Percentiles rank a stretch among this genome's conserved stretches.
These are phyloP conservation scores for Geotrypetes seraphini DNA, from an alignment of 2,797 vertebrate species.

Conservation along the genomic window DNA sequence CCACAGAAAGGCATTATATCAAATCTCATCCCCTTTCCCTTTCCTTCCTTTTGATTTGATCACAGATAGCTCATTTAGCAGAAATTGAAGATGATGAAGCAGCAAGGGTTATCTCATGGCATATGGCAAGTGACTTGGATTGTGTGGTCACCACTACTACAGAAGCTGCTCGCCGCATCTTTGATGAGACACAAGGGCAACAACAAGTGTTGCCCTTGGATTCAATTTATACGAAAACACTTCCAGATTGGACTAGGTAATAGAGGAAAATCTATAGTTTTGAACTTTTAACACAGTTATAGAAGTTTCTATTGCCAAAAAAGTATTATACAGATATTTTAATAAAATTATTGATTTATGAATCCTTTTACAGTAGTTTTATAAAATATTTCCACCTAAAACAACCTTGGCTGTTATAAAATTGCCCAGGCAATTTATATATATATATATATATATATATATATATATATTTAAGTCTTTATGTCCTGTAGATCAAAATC, in stretches of 20 bases:
- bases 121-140: constrained; percentile 80
- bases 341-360: too few species aligned
- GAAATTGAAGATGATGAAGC: constrained; percentile 64
- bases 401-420: too few species aligned
- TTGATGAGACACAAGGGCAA: constrained; percentile 55
- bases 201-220: constrained; percentile 84
- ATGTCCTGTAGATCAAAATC: too few species aligned
- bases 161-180: constrained; percentile 62
- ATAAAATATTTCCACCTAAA: too few species aligned
- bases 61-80: constrained; percentile 80
- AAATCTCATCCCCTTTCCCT: not conserved
- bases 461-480: too few species aligned
- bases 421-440: too few species aligned
- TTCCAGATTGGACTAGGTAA: constrained; percentile 66
- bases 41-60: too few species aligned
- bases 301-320: not conserved
- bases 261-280: not conserved
- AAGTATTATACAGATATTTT: too few species aligned
- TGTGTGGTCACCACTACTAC: constrained; percentile 79
- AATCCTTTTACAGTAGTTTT: too few species aligned
- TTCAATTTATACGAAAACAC: constrained; percentile 52
- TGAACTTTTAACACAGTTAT: not conserved
- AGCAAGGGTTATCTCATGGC: constrained; percentile 84
- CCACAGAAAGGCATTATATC: too few species aligned
- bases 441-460: too few species aligned